phyloP scores from a whole-genome alignment of 2,113 vertebrate species.

The Elephas maximus region DNA sequence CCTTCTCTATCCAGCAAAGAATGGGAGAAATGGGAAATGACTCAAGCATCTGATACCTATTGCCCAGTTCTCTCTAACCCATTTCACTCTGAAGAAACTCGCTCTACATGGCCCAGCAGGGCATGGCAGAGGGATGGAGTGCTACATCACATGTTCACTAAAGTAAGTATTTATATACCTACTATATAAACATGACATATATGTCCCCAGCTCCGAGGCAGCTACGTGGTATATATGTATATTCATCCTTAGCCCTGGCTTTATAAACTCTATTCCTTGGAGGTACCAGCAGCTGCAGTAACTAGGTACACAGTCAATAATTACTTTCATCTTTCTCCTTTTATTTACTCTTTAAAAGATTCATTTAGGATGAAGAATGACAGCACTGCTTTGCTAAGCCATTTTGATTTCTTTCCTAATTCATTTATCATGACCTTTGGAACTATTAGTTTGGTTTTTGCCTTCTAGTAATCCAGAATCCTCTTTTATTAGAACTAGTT shows the following conservation, averaged over 20 bases:
- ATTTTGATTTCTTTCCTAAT: constrained; percentile 87
- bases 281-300: constrained; percentile 59
- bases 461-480: constrained; percentile 76
- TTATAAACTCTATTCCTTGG: constrained; percentile 46
- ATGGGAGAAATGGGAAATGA: not conserved
- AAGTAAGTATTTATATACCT: not conserved
- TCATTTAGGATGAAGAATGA: constrained; percentile 84
- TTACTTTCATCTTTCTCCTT: constrained; percentile 84
- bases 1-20: constrained; percentile 28
- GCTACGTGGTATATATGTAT: not conserved
- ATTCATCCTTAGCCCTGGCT: constrained; percentile 45
- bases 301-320: constrained; percentile 79
- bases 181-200: not conserved
- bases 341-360: constrained; percentile 86
- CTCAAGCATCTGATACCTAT: not conserved
- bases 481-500: constrained; percentile 82
- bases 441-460: constrained; percentile 82
- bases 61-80: not conserved
- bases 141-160: constrained; percentile 43
- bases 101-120: not conserved
- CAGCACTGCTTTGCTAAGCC: constrained; percentile 68
- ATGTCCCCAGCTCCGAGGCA: not conserved
- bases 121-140: not conserved
- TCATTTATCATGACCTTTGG: constrained; percentile 87
- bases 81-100: not conserved